Base-by-base conservation (phyloP, 92 coral and sea anemone species). In the Pocillopora meandrina region DNA sequence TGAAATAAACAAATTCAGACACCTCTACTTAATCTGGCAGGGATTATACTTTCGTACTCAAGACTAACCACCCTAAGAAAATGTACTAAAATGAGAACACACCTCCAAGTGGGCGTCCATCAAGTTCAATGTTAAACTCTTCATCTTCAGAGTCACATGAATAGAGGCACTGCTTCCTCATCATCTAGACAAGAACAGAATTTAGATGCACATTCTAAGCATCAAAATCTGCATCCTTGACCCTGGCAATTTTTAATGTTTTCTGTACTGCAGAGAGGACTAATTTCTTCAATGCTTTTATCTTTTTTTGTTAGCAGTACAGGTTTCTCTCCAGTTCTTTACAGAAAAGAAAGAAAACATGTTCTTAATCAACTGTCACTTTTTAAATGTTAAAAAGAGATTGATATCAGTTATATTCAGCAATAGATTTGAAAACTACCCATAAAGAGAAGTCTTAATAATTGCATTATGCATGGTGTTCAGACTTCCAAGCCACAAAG, bases 81-180 rank as follows among this genome's bases (percentile, higher is more conserved):
- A 60, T 60, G 13, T 3, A 60, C 17, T 60, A 23, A 60, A 18
- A 14, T 2, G 17, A 2, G 17, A 12, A 3, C 63, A 60, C 63
- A 60, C 63, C 6, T 60, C 63, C 26, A 23, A 23, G 26, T 23
- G 26, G 26, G 26, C 26, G 26, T 23, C 26, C 26, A 23, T 23
- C 86, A 71, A 82, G 86, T 47, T 82, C 72, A 61, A 82, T 72
- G 33, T 82, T 72, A 49, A 82, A 82, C 21, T 82, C 86, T 79
- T 56, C 35, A 59, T 20, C 66, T 59, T 72, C 61, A 31, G 65
- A 14, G 26, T 82, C 86, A 72, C 68, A 57, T 13, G 86, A 82
- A 12, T 20, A 66, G 2, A 82, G 86, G 23, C 79, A 59, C 19
- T 82, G 61, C 56, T 82, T 79, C 57, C 86, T 58, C 17, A 82